Evolutionary conservation across 2,888 invertebrate genomes (phyloP).

Genomic region (Hymenopus coronatus): DNA sequence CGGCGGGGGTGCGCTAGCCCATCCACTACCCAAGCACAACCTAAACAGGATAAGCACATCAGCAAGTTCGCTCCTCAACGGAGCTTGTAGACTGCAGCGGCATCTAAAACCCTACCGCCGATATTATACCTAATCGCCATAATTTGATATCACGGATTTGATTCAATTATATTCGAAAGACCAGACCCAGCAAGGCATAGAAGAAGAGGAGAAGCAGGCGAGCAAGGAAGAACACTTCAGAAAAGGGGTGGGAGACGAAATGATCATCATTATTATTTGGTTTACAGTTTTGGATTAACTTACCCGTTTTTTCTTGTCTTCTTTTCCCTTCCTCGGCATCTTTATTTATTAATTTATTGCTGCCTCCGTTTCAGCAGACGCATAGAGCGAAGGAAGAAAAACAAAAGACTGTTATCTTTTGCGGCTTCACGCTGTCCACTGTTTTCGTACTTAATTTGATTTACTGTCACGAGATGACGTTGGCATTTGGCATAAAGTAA

Average conservation of each 20-base stretch:
- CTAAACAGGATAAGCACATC: constrained; percentile 15
- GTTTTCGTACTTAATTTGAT: constrained; percentile 6
- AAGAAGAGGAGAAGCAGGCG: neutral
- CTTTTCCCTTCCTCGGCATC: neutral
- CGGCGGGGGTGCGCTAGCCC: neutral
- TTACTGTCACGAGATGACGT: neutral
- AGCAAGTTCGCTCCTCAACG: neutral
- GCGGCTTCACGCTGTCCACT: neutral
- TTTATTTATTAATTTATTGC: constrained; percentile 27
- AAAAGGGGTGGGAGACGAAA: neutral
- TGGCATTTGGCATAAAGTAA: neutral
- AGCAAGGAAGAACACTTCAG: constrained; percentile 1
- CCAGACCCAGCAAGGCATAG: constrained; percentile 14
- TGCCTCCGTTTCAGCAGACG: constrained; percentile 9
- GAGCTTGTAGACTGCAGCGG: constrained; percentile 12
- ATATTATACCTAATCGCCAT: constrained; percentile 49
- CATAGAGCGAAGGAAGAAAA: constrained; percentile 1
- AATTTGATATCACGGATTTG: constrained; percentile 49
- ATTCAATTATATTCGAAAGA: constrained; percentile 44
- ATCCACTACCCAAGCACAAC: neutral
- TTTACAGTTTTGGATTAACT: constrained; percentile 21
- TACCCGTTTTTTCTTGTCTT: neutral
- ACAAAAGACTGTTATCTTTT: neutral
- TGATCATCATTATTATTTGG: constrained; percentile 15
- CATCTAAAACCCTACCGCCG: constrained; percentile 44